Base-by-base conservation (phyloP, 2,888 invertebrate genomes). In the Tenthredo livida region DNA sequence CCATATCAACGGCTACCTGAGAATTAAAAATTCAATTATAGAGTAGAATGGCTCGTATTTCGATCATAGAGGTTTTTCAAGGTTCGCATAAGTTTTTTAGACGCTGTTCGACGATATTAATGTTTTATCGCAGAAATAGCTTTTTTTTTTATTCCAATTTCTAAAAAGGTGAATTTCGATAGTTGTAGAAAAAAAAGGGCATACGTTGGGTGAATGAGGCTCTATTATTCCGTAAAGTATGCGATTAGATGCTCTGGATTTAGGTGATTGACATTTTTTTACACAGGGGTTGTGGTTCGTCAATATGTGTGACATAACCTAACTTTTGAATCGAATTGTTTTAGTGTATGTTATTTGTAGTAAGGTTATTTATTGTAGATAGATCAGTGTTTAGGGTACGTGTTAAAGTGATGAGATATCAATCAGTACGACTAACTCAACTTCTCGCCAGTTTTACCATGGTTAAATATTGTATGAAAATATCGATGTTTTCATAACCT, bases 1-100 rank as follows among this genome's bases (percentile, higher is more conserved):
- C 89, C 89, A 89, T 89, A 50, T 85, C 85, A 84, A 29, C 21
- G 65, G 70, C 65, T 65, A 40, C 61, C 83, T 83, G 50, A 9
- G n/a, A 58, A 67, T 77, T 80, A 29, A 37, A 84, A 84, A 75
- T 77, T 87, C 84, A 86, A 85, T 15, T 84, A 84, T 43, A 50
- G 17, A 84, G 15, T 33, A 0, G 6, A 65, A 37, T 25, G 17
- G n/a, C 54, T 54, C 54, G 54, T 5, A 54, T 54, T 54, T 54
- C 1, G n/a, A 5, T n/a, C n/a, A 54, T 6, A 1, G 7, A 54
- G 1, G 6, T n/a, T n/a, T n/a, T 54, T 54, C n/a, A 54, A 1
- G 6, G 2, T 54, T 17, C 17, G 17, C 1, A 50, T 50, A 17
- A 15, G 0, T 17, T 17, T 50, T 50, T 6, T 0, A 47, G 17